Base-by-base conservation (phyloP, 2,888 invertebrate species). In the Rhingia rostrata region DNA sequence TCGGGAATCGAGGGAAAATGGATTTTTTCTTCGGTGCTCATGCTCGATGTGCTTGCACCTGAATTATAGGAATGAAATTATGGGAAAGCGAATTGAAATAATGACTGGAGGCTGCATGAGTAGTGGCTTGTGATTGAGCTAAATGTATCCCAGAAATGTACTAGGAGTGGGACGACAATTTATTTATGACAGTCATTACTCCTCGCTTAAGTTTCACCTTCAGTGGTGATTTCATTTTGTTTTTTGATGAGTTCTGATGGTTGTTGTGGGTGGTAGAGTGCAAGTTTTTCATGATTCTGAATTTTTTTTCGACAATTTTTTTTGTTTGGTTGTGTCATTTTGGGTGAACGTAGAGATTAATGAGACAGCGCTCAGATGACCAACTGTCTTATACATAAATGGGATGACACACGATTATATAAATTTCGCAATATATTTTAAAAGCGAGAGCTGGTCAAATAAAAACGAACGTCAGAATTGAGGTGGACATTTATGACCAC, bases 361-460 rank as follows among this genome's bases (percentile, higher is more conserved):
- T 83, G 56, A 73, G 54, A 10, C 45, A 69, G 56, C 63, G 56
- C 73, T 73, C 39, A 69, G 67, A 12, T 79, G 79, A 74, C 64
- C 83, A 83, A 83, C 83, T 83, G 79, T 74, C 79, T 79, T 74
- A 69, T 73, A 79, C 73, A 79, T 69, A 79, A 83, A 69, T 73
- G 73, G 69, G 64, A 78, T 83, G 83, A 79, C 63, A 56, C 69
- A 79, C 45, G 83, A 78, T 83, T 78, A 78, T 78, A 61, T 53
- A 56, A 67, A 63, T 60, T 79, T 22, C 32, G 64, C 51, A 39
- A 72, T 64, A 72, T 63, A 70, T 64, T 69, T 69, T 51, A 41
- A 47, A 51, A 51, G 49, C 14, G 63, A 37, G 63, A 43, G 53
- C 39, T 37, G 41, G 14, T 2, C 56, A 39, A 51, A 43, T 45